phyloP scores from a whole-genome alignment of 2,113 vertebrate genomes.

The Phoxinus phoxinus region DNA sequence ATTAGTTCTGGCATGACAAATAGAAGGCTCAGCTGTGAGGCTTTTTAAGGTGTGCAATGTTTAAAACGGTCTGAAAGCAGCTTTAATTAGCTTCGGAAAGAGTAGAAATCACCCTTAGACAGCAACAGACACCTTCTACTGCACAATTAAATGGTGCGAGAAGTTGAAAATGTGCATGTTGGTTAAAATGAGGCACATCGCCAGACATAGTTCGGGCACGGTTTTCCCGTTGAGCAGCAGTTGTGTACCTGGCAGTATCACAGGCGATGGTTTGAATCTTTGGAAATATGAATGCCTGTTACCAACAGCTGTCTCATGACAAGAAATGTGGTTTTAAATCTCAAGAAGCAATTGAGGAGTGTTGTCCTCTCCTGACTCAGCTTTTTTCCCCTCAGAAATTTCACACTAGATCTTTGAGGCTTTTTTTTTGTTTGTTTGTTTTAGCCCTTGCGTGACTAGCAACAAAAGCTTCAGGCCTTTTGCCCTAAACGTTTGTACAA shows the following conservation, averaged over 20 bases:
- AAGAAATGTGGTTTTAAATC: neutral
- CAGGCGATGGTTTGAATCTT: neutral
- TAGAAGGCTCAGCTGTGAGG: constrained; percentile 3
- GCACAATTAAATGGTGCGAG: neutral
- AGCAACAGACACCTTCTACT: neutral
- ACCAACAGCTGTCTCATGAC: neutral
- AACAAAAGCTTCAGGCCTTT: too few species aligned
- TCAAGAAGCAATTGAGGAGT: neutral
- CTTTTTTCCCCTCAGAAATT: neutral
- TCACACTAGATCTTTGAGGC: neutral
- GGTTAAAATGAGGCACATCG: neutral
- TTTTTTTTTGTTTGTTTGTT: neutral
- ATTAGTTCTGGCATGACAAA: constrained; percentile 7
- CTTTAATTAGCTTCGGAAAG: constrained; percentile 36
- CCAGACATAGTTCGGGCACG: neutral
- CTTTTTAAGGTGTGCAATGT: neutral
- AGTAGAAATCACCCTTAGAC: neutral
- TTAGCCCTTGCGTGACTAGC: neutral
- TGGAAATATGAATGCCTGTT: neutral
- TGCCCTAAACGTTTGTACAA: neutral
- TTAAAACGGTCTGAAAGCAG: constrained; percentile 12
- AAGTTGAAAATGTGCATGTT: neutral
- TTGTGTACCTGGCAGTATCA: neutral
- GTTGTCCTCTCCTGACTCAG: neutral
- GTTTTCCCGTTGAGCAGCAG: neutral